Conservation (phyloP, 2,888 invertebrate species). For the Polyploca ridens region DNA sequence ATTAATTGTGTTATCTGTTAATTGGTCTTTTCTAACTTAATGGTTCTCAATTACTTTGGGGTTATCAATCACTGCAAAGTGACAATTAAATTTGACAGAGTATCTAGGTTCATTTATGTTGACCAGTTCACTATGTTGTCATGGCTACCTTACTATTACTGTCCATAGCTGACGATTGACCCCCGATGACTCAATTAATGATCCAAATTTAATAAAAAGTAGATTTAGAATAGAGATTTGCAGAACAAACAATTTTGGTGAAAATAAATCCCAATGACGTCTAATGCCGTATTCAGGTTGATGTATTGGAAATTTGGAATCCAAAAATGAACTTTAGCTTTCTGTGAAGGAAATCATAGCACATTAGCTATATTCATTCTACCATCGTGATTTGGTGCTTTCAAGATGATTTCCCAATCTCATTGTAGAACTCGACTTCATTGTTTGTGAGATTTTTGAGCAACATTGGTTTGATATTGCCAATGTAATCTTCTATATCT, state of each 20-base stretch:
- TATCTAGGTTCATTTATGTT: background rate
- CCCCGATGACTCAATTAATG: background rate
- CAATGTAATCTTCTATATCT: background rate
- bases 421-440: background rate
- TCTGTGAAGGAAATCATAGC: no score
- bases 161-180: background rate
- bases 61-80: background rate
- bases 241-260: no score
- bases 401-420: no score
- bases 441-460: background rate
- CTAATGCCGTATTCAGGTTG: no score
- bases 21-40: background rate
- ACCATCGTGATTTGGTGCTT: background rate
- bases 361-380: no score
- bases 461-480: background rate
- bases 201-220: no score
- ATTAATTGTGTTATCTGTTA: background rate
- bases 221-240: no score
- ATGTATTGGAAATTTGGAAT: no score
- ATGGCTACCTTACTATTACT: background rate
- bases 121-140: background rate
- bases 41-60: background rate
- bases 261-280: no score
- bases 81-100: slow-evolving; percentile 2
- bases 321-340: no score